phyloP scores from a whole-genome alignment of 2,888 invertebrate species.

The Griposia aprilina region DNA sequence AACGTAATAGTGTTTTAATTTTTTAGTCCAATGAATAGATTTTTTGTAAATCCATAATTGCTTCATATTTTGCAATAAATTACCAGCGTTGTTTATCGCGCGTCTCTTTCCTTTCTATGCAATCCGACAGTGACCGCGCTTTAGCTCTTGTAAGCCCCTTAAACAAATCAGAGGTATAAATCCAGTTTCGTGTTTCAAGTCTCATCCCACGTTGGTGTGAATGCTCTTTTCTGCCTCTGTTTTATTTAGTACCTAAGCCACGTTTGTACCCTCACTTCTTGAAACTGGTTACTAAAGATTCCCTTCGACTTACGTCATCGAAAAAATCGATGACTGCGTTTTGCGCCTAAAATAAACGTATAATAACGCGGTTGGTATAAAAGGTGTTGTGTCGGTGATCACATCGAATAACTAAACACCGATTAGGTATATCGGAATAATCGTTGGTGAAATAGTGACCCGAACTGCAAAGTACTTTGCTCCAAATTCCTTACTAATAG shows the following conservation, averaged over 20 bases:
- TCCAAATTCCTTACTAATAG: conserved; percentile 53
- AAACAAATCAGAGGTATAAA: conserved; percentile 9
- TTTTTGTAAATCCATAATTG: too few species aligned
- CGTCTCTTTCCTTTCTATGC: too few species aligned
- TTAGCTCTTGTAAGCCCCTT: too few species aligned
- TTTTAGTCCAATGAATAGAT: too few species aligned
- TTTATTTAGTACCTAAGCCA: conserved; percentile 60
- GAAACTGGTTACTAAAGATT: conserved; percentile 62
- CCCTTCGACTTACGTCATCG: conserved; percentile 60
- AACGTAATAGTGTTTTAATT: too few species aligned
- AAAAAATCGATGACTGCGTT: conserved; percentile 11
- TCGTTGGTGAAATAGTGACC: conserved; percentile 45
- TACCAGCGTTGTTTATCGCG: too few species aligned
- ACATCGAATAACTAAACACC: conserved; percentile 24
- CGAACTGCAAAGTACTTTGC: conserved; percentile 37
- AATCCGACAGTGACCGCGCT: too few species aligned
- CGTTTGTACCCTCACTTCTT: conserved; percentile 21
- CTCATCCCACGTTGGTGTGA: conserved; percentile 51
- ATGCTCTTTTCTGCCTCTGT: conserved; percentile 55
- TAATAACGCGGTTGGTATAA: neutral
- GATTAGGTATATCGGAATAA: conserved; percentile 34
- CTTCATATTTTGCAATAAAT: too few species aligned
- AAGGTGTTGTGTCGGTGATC: conserved; percentile 24
- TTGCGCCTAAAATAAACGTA: neutral
- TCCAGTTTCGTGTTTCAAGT: conserved; percentile 8